Evolutionary conservation across 2,113 vertebrate species (phyloP), one percentile per base, ranked within the genome.

Genomic region (Dermatemys mawii): DNA sequence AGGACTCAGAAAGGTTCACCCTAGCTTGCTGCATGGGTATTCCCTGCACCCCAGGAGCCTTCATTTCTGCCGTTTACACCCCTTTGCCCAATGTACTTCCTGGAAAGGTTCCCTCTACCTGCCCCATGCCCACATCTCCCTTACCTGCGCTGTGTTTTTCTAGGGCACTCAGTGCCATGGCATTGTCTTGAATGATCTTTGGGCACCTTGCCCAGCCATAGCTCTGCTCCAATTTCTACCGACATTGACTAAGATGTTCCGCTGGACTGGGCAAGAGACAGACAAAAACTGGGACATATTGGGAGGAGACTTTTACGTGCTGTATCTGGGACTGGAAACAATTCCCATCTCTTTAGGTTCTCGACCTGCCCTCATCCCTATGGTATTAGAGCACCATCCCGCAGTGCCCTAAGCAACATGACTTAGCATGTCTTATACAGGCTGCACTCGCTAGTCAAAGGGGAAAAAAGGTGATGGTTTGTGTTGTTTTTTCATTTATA

Each of bases 401-500:
- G 19, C 8, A 10, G n/a, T 5, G 63, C 35, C 19, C 3, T 38
- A 70, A 2, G 19, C 63, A 70, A 70, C 8, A 38, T 2, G 63
- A 8, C 35, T 38, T 38, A 67, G 63, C 35, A 5, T 4, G 35
- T n/a, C 63, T 70, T n/a, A 70, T 9, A 4, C 10, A 2, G n/a
- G 63, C 4, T 19, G 35, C 32, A 16, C 63, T 70, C 16, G 9
- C 63, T 35, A 22, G 2, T 17, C n/a, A 22, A n/a, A 8, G 17
- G 14, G 63, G 8, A 21, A n/a, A 19, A 8, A 17, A 19, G 7
- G 9, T 38, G 19, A 38, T 1, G 10, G 17, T 38, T 38, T 22
- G 63, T 84, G 67, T 48, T 84, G 35, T 5, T 86, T 81, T 78
- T 41, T 73, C 29, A 63, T 87, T 86, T 19, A 90, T 14, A 81